Evolutionary conservation across 2,113 vertebrate genomes (phyloP).

Genomic region (Lates calcarifer): DNA sequence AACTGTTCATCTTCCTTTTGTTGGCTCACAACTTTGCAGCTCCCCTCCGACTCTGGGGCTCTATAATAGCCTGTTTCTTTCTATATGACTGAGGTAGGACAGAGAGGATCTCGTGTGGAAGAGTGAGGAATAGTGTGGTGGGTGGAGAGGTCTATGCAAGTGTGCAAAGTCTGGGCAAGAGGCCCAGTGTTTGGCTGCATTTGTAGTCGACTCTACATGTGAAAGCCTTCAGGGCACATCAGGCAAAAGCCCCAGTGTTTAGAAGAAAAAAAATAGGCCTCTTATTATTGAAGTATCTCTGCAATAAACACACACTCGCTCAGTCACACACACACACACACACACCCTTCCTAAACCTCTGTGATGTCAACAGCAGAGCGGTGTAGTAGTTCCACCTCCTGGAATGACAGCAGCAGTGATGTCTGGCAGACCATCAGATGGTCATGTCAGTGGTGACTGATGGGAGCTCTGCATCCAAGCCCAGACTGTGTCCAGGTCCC

Average conservation of each 20-base stretch:
- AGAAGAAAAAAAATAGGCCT: conserved; percentile 17
- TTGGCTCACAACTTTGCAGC: neutral
- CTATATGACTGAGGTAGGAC: conserved; percentile 17
- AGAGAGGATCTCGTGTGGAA: conserved; percentile 26
- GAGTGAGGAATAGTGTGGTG: conserved; percentile 27
- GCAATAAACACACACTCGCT: conserved; percentile 49
- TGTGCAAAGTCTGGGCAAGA: conserved; percentile 69
- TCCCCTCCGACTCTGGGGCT: conserved; percentile 7
- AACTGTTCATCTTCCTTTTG: conserved; percentile 19
- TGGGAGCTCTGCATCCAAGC: conserved; percentile 65
- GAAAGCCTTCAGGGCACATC: conserved; percentile 78
- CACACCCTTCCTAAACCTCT: conserved; percentile 32
- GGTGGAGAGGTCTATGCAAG: conserved; percentile 37
- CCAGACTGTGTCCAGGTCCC: conserved; percentile 62
- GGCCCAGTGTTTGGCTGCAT: conserved; percentile 71
- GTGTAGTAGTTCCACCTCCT: conserved; percentile 60
- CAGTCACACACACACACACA: conserved; percentile 24
- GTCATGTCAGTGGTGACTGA: conserved; percentile 74
- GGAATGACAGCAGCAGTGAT: conserved; percentile 65
- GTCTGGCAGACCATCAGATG: conserved; percentile 79
- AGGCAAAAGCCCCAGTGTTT: conserved; percentile 68
- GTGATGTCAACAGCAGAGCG: conserved; percentile 61
- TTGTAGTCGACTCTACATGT: conserved; percentile 71
- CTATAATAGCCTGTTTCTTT: conserved; percentile 45
- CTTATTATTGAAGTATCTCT: conserved; percentile 67